Evolutionary conservation across 2,797 vertebrate genomes (phyloP), one percentile per base, ranked within the genome.

Genomic region (Setipinna tenuifilis): DNA sequence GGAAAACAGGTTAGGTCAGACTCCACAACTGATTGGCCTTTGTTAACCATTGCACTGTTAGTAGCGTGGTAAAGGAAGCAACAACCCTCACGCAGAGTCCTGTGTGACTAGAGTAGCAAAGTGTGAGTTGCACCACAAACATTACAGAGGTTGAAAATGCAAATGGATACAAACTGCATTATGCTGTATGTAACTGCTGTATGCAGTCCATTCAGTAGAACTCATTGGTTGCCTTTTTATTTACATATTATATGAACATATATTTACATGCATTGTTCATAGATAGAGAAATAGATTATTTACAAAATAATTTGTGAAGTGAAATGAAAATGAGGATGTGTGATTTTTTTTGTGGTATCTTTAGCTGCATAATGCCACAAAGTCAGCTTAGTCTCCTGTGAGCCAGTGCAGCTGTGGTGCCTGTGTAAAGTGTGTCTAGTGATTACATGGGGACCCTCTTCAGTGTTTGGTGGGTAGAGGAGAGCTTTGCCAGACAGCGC

Each of bases 1-100:
- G 94, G 21, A 23, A 12, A 31, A 44, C 57, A 21, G 19, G 3
- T n/a, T 1, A 31, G 0, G 11, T 21, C 19, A n/a, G 61, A 50
- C 35, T 41, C 16, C 59, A 35, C 3, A 59, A 65, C 19, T 10
- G 23, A 16, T 68, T 31, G 35, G 4, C 9, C 25, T 0, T 48
- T 16, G 62, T 35, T 35, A 31, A 71, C 28, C 14, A 17, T 71
- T 71, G 28, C 12, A 71, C 14, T 9, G 23, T 14, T 10, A 35
- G 14, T 71, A 19, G 10, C 17, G 6, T 35, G 31, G 58, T 19
- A n/a, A n/a, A 59, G 58, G 17, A 6, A 6, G 6, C 2, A 12
- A 10, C 23, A 25, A 68, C 12, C 3, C 23, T 23, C 10, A 35
- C 28, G n/a, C 12, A 0, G 62, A 28, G 10, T 68, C 23, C 3